Conservation (phyloP, 2,888 invertebrate species). For the Trissolcus brochymenae region DNA sequence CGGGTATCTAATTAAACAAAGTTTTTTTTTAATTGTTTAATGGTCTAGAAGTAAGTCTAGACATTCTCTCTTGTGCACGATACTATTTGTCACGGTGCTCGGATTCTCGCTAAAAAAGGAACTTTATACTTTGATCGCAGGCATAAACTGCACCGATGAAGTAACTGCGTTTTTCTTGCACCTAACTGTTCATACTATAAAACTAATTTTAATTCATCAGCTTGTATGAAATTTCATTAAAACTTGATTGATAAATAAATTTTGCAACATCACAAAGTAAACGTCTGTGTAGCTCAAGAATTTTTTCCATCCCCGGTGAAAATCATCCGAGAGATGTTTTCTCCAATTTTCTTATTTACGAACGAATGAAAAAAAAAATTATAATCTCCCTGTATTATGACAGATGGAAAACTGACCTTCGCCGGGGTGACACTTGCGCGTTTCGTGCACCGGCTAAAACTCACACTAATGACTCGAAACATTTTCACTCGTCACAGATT, state of each 20-base stretch:
- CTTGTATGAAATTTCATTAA: too few species aligned
- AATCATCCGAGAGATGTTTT: too few species aligned
- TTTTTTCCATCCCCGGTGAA: too few species aligned
- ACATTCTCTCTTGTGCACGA: constrained; percentile 15
- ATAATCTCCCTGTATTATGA: too few species aligned
- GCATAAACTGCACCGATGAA: constrained; percentile 24
- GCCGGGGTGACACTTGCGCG: constrained; percentile 22
- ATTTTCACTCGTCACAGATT: constrained; percentile 73
- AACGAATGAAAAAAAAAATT: too few species aligned
- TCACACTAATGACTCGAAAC: constrained; percentile 51
- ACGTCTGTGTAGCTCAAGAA: too few species aligned
- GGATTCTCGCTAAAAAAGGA: constrained; percentile 29
- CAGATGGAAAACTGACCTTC: constrained; percentile 31
- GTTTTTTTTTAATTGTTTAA: constrained; percentile 13
- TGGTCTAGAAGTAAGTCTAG: constrained; percentile 28
- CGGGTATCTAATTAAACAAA: not conserved
- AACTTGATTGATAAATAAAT: too few species aligned
- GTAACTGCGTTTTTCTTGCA: constrained; percentile 16
- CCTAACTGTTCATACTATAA: constrained; percentile 26
- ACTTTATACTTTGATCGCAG: constrained; percentile 17
- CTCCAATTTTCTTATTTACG: too few species aligned
- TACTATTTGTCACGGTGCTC: constrained; percentile 32
- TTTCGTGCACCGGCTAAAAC: constrained; percentile 25
- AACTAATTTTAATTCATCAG: constrained; percentile 15
- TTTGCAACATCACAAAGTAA: too few species aligned